Evolutionary conservation across 2,797 vertebrate species (phyloP), one percentile per base, ranked within the genome.

Genomic region (Brachyalestes nurse): DNA sequence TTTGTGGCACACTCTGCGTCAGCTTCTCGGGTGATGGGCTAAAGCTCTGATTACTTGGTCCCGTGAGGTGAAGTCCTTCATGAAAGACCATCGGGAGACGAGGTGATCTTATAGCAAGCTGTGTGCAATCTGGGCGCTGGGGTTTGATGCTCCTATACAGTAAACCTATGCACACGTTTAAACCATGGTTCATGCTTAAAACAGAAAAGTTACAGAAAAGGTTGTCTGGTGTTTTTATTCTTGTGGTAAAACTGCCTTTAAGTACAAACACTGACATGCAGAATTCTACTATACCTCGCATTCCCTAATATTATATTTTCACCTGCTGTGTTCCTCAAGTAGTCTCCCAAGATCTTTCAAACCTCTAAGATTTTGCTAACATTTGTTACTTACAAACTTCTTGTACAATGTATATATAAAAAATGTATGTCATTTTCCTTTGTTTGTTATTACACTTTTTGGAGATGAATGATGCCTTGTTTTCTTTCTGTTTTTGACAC

Each of bases 21-120:
- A 21, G 23, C 57, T 73, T 47, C 28, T 42, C 25, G 58, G 38
- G 25, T 72, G 9, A 71, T 28, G 10, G 38, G 9, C 47, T 51
- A 61, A 61, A 49, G 57, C 28, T 72, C 8, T 51, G 19, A 34
- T 75, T 69, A 23, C 60, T 49, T 60, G 72, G 19, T 80, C 42
- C 19, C 49, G 53, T 49, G 14, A 23, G 38, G 17, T 66, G 49
- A 66, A 16, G 3, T 62, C 17, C 38, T 45, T 34, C 38, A 14
- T 57, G 42, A 72, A 72, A 74, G 16, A 16, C 16, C 23, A 7
- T 17, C 21, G 23, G 16, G 38, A 10, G 65, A 49, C 38, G 23
- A 49, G 25, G n/a, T 71, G 13, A 64, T 64, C 61, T 64, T 38
- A 6, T 16, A 38, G 61, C 28, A 38, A 64, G 28, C 61, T 64